phyloP scores from a whole-genome alignment of 2,797 vertebrate species.

The Anableps anableps region DNA sequence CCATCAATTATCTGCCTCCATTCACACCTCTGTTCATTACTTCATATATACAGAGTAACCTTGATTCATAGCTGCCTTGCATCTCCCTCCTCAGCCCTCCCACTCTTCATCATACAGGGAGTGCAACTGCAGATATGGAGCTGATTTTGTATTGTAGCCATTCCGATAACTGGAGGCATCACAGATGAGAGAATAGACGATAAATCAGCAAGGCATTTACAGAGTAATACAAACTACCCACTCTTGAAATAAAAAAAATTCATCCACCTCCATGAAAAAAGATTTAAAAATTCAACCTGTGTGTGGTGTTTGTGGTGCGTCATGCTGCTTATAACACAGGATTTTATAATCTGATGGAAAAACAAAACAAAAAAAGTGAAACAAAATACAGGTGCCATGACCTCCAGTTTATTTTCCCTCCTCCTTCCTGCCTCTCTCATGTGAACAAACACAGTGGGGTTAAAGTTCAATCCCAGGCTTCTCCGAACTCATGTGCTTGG shows the following conservation, averaged over 20 bases:
- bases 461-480: neutral
- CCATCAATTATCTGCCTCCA: slow-evolving; percentile 7
- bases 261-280: slow-evolving; percentile 16
- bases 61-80: slow-evolving; percentile 9
- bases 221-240: neutral
- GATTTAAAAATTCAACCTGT: slow-evolving; percentile 23
- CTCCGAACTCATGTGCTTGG: neutral
- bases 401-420: neutral
- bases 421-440: neutral
- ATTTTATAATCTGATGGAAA: slow-evolving; percentile 1
- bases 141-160: slow-evolving; percentile 3
- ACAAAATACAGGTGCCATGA: slow-evolving; percentile 13
- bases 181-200: slow-evolving; percentile 14
- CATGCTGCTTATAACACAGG: neutral
- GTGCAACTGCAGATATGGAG: slow-evolving; percentile 15
- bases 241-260: neutral
- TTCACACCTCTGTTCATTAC: slow-evolving; percentile 4
- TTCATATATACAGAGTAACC: slow-evolving; percentile 4
- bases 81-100: neutral
- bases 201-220: slow-evolving; percentile 4
- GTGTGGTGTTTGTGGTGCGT: neutral
- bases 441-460: neutral
- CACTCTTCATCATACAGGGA: slow-evolving; percentile 1
- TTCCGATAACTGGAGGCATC: slow-evolving; percentile 22
- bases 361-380: slow-evolving; percentile 29